Evolutionary conservation across 1,140 invertebrate species (phyloP).

Genomic region (Oncopeltus fasciatus): DNA sequence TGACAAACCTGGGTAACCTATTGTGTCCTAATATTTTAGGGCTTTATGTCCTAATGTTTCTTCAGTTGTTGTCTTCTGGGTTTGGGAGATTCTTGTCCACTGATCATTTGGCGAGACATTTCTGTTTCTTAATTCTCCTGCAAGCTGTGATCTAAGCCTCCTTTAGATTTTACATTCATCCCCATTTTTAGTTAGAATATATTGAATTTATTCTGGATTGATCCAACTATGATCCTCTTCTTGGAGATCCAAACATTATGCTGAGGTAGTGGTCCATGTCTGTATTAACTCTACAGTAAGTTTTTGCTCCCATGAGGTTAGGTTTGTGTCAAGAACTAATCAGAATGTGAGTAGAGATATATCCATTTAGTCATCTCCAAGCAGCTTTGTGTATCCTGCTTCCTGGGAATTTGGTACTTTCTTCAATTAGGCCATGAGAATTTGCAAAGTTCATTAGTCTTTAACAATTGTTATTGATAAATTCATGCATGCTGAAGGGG

Average conservation of each 20-base stretch:
- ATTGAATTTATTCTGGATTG: background rate
- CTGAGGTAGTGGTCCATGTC: background rate
- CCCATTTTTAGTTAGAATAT: background rate
- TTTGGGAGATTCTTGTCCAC: background rate
- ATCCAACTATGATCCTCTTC: background rate
- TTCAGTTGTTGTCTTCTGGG: background rate
- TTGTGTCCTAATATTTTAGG: background rate
- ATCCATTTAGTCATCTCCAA: background rate
- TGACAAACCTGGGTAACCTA: background rate
- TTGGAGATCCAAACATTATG: background rate
- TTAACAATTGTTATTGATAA: background rate
- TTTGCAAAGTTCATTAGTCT: background rate
- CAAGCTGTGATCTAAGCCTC: background rate
- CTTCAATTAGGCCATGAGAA: background rate
- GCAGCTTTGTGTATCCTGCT: background rate
- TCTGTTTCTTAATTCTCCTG: no score
- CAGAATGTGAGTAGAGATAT: no score
- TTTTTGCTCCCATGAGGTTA: background rate
- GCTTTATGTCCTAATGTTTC: background rate
- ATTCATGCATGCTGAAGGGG: background rate
- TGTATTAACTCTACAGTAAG: background rate
- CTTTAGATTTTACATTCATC: background rate
- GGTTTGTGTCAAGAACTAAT: background rate
- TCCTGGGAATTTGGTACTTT: background rate
- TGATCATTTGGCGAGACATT: no score